Conservation (phyloP, 2,797 vertebrate genomes). For the Prunella strophiata region DNA sequence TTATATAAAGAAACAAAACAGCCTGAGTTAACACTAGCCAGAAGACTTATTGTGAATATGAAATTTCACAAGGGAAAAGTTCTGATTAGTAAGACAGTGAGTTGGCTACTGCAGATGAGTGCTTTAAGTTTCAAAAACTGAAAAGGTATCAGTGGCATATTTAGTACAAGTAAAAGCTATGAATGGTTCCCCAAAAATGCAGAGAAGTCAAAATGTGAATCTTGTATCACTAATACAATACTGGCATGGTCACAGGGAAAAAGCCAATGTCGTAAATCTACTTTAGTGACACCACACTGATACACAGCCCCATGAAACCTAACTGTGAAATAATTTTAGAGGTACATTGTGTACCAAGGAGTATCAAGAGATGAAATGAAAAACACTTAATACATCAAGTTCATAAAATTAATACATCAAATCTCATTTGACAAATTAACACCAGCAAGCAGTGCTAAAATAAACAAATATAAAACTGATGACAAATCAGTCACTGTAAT, state of each 20-base stretch:
- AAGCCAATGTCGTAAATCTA: fast-evolving
- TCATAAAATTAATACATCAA: not conserved
- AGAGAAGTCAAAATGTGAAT: not conserved
- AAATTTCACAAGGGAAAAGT: not conserved
- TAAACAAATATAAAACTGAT: not conserved
- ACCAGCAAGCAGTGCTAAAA: not conserved
- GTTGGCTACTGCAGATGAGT: not conserved
- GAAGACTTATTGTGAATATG: not conserved
- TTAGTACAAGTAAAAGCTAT: not conserved
- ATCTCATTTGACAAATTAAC: not conserved
- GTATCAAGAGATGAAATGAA: not conserved
- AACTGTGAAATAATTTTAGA: not conserved
- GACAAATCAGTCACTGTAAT: not conserved
- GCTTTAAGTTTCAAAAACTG: not conserved
- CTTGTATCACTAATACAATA: not conserved
- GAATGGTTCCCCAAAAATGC: not conserved
- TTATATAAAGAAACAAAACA: not conserved
- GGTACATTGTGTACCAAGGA: not conserved
- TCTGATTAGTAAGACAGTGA: not conserved
- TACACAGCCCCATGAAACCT: not conserved
- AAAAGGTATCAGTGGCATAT: not conserved
- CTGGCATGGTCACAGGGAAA: not conserved
- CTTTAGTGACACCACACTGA: not conserved
- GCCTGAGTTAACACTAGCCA: not conserved
- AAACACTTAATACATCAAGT: not conserved